Base-by-base conservation (phyloP, 2,888 invertebrate species). In the Pollenia amentaria region DNA sequence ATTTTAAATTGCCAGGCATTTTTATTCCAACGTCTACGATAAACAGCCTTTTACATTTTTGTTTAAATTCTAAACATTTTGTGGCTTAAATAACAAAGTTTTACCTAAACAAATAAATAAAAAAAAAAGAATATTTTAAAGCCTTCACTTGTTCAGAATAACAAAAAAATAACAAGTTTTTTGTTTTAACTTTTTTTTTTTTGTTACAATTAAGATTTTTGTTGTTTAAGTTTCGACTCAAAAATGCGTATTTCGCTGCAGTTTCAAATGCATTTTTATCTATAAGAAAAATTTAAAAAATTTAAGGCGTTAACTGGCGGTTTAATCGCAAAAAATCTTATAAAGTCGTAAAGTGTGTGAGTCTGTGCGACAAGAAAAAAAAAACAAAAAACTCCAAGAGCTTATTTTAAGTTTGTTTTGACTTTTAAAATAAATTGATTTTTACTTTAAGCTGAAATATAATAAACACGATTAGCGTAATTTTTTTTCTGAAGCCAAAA, bases 261-360 rank as follows among this genome's bases (percentile, higher is more conserved):
- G 65, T 65, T 73, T 42, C 9, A 64, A 29, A 57, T 60, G 84
- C 57, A 73, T 78, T 72, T 84, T 7, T 12, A 78, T 16, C 55
- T 12, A 42, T 57, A 21, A 42, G 62, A 51, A 85, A 73, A 70
- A 82, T 82, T 44, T 78, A 2, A 65, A 72, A 53, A 82, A 85
- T 78, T 85, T 85, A 82, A 85, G 85, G 85, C 82, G 82, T 85
- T 38, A 72, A 60, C 86, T 75, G 65, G 64, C 53, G 46, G 64
- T 75, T 76, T 81, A 77, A 81, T 77, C 65, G 72, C 60, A 42
- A 72, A 80, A 84, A 73, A 79, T 79, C 51, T 73, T 70, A n/a
- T 64, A 44, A 57, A 44, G 11, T 40, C 46, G 55, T 40, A 60
- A 70, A 55, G 57, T 48, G 65, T 44, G 57, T 65, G 29, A 48